phyloP scores from a whole-genome alignment of 2,888 invertebrate species.

The Dichetophora obliterata region DNA sequence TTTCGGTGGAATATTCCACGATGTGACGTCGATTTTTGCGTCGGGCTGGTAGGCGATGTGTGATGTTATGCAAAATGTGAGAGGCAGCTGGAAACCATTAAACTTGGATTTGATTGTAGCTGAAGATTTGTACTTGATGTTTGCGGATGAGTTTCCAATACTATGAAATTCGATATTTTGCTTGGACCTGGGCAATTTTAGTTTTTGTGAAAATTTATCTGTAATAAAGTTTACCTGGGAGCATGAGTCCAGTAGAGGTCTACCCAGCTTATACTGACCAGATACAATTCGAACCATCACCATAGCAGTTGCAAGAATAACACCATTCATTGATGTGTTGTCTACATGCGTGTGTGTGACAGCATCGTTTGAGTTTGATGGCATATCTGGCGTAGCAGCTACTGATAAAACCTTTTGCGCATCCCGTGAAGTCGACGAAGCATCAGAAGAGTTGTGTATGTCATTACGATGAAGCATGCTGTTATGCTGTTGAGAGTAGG shows the following conservation, averaged over 20 bases:
- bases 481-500: background rate
- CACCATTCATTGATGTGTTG: constrained; percentile 24
- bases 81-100: background rate
- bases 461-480: constrained; percentile 11
- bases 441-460: no score
- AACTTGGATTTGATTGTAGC: background rate
- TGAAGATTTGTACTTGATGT: constrained; percentile 33
- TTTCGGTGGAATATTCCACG: constrained; percentile 44
- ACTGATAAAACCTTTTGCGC: background rate
- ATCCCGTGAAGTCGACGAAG: no score
- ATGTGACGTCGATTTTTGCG: constrained; percentile 39
- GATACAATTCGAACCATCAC: constrained; percentile 39
- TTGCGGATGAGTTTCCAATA: constrained; percentile 38
- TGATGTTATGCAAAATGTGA: constrained; percentile 44
- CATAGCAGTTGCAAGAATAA: constrained; percentile 47
- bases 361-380: background rate
- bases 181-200: constrained; percentile 32
- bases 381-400: background rate
- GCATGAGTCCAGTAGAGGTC: constrained; percentile 43
- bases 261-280: constrained; percentile 38
- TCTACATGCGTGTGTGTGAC: constrained; percentile 36
- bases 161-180: constrained; percentile 36
- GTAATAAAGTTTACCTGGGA: constrained; percentile 41
- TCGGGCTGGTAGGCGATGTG: constrained; percentile 50
- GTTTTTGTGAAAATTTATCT: constrained; percentile 38